phyloP scores from a whole-genome alignment of 2,888 invertebrate species.

The Dorcus parallelipipedus region DNA sequence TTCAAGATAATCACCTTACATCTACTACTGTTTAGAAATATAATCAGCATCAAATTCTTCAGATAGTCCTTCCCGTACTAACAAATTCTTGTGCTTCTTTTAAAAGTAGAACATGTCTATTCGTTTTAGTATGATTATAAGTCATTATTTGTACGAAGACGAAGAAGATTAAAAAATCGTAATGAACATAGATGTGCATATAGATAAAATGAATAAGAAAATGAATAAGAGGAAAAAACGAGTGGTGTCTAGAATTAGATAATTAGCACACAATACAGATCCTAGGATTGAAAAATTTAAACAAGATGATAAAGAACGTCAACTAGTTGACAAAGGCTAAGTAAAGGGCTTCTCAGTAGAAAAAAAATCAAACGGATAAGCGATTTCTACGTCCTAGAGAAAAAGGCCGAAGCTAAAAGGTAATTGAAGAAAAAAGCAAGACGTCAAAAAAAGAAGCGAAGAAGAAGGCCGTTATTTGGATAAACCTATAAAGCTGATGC shows the following conservation, averaged over 20 bases:
- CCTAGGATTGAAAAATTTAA: slow-evolving; percentile 90
- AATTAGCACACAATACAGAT: slow-evolving; percentile 89
- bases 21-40: no score
- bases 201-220: slow-evolving; percentile 94
- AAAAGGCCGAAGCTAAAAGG: slow-evolving; percentile 74
- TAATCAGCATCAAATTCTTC: no score
- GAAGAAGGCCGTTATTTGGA: slow-evolving; percentile 78
- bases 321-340: slow-evolving; percentile 84
- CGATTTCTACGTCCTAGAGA: slow-evolving; percentile 71
- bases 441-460: slow-evolving; percentile 79
- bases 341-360: slow-evolving; percentile 76
- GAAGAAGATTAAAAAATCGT: slow-evolving; percentile 86
- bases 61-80: no score
- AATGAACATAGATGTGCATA: slow-evolving; percentile 95
- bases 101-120: slow-evolving; percentile 89
- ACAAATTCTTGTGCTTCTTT: no score
- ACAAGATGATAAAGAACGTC: slow-evolving; percentile 88
- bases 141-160: slow-evolving; percentile 97
- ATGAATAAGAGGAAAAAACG: slow-evolving; percentile 92
- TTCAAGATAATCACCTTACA: no score
- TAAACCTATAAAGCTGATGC: slow-evolving; percentile 74
- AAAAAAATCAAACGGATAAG: slow-evolving; percentile 78
- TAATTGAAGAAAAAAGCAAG: slow-evolving; percentile 76
- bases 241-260: slow-evolving; percentile 89
- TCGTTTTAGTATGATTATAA: slow-evolving; percentile 98